Percentiles rank a stretch among this genome's conserved stretches.
phyloP scores from a whole-genome alignment of 1,140 invertebrate genomes.

The Maconellicoccus hirsutus region DNA sequence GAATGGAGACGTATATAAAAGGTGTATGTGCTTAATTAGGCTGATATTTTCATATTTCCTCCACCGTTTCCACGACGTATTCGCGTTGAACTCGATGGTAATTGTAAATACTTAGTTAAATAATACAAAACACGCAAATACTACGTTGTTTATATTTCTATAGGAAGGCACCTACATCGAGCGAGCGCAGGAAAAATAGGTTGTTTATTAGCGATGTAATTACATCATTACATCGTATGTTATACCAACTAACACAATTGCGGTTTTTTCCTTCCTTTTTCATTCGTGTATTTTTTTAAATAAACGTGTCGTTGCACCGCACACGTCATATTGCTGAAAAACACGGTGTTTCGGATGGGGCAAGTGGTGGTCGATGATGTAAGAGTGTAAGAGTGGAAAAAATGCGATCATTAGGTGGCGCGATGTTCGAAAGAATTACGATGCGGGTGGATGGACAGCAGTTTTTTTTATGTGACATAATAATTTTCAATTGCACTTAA shows the following conservation, averaged over 20 bases:
- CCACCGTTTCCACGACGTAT: too few relatives aligned
- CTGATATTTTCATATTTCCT: too few relatives aligned
- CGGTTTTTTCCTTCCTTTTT: background rate
- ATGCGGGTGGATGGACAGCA: constrained; percentile 3
- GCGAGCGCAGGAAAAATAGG: background rate
- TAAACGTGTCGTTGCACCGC: background rate
- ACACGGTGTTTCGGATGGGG: background rate
- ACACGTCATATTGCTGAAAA: constrained; percentile 6
- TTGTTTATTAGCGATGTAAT: background rate
- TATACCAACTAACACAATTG: too few relatives aligned
- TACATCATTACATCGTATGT: background rate
- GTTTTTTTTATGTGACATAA: background rate
- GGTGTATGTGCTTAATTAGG: too few relatives aligned
- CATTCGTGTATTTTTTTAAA: background rate
- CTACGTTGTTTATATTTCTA: too few relatives aligned
- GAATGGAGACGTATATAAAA: too few relatives aligned
- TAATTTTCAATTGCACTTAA: background rate
- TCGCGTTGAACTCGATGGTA: too few relatives aligned
- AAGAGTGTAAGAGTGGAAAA: background rate
- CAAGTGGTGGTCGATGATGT: too few relatives aligned
- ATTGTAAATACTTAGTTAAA: too few relatives aligned
- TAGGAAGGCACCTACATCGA: too few relatives aligned
- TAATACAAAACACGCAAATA: too few relatives aligned
- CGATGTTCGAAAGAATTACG: background rate
- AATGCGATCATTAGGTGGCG: background rate